A percentile compares a stretch with the other conserved stretches of the same genome.
phyloP scores from a whole-genome alignment of 2,888 invertebrate species.

The Melanotus villosus region DNA sequence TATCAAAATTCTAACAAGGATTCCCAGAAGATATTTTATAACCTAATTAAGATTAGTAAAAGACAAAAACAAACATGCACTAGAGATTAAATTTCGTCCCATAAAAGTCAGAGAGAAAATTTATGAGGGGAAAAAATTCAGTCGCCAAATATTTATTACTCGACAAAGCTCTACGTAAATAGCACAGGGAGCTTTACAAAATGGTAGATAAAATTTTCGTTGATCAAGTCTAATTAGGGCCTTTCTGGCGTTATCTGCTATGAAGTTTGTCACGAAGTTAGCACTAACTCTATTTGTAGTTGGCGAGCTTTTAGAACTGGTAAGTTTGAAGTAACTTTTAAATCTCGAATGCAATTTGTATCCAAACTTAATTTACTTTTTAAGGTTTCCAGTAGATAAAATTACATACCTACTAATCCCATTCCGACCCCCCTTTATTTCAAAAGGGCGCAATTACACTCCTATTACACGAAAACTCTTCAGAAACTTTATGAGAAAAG shows the following conservation, averaged over 20 bases:
- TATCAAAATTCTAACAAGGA: no score
- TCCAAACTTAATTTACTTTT: constrained; percentile 9
- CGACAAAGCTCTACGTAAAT: no score
- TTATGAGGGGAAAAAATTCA: neutral
- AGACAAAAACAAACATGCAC: no score
- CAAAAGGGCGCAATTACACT: neutral
- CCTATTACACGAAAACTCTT: neutral
- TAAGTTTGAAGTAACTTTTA: neutral
- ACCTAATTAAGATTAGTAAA: no score
- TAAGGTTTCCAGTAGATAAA: neutral
- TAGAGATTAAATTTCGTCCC: neutral
- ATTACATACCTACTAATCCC: neutral
- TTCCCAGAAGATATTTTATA: no score
- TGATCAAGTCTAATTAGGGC: neutral
- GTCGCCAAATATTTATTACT: no score
- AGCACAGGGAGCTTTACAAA: no score
- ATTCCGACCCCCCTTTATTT: no score
- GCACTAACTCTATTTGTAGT: constrained; percentile 1
- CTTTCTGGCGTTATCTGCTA: neutral
- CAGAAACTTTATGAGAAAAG: neutral
- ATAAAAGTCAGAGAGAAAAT: neutral
- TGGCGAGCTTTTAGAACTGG: constrained; percentile 1
- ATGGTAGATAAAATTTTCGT: no score
- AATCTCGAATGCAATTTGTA: constrained; percentile 12
- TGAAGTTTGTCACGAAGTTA: constrained; percentile 8